Conservation (phyloP, 1,140 invertebrate genomes). For the Ruditapes philippinarum region DNA sequence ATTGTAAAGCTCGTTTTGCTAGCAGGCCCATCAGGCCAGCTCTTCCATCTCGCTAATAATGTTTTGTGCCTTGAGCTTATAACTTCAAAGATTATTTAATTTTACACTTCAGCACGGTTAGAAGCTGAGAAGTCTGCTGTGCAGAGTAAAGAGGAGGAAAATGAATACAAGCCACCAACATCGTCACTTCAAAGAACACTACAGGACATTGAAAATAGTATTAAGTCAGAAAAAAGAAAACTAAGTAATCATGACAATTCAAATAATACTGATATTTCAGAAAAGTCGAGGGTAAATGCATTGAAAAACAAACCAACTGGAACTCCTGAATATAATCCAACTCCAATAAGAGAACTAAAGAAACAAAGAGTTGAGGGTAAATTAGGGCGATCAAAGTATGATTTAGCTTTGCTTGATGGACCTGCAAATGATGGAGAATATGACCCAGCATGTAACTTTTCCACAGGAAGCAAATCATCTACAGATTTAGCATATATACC, state of each 20-base stretch:
- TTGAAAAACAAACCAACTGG: slow-evolving; percentile 64
- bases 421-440: slow-evolving; percentile 76
- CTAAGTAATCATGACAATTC: slow-evolving; percentile 1
- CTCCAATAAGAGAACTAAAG: slow-evolving; percentile 89
- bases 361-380: slow-evolving; percentile 80
- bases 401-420: slow-evolving; percentile 59
- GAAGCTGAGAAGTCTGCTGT: slow-evolving; percentile 12
- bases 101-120: slow-evolving; percentile 13
- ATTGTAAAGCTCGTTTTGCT: not conserved
- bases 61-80: too few relatives aligned
- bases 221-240: slow-evolving; percentile 50
- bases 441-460: slow-evolving; percentile 82
- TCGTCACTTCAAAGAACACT: slow-evolving; percentile 51
- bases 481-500: not conserved
- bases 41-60: too few relatives aligned
- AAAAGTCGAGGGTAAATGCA: not conserved
- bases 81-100: too few relatives aligned
- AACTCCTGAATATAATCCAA: slow-evolving; percentile 89
- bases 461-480: slow-evolving; percentile 37
- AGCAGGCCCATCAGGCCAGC: too few relatives aligned
- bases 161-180: slow-evolving; percentile 32
- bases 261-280: not conserved
- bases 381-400: slow-evolving; percentile 62
- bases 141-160: slow-evolving; percentile 2
- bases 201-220: slow-evolving; percentile 53